A percentile compares a stretch with the other conserved stretches of the same genome.
Evolutionary conservation across 2,797 vertebrate genomes (phyloP).

Genomic region (Margarornis squamiger): DNA sequence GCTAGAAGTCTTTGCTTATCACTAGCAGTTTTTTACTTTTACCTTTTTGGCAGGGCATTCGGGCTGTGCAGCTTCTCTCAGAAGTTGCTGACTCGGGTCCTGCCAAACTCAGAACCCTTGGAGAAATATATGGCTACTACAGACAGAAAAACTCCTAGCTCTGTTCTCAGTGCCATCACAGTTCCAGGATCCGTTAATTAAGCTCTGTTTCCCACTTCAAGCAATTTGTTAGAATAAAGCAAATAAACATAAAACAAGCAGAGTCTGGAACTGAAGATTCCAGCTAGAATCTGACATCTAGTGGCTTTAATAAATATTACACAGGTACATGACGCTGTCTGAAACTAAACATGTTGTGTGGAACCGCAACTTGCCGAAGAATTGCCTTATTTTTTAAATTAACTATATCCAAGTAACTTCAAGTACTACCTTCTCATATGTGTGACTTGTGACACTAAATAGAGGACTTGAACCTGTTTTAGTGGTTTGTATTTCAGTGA

Average conservation of each 20-base stretch:
- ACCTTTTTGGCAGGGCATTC: not conserved
- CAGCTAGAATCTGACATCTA: conserved; percentile 59
- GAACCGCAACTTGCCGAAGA: not conserved
- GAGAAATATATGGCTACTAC: not conserved
- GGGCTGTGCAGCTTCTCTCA: not conserved
- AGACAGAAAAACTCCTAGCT: not conserved
- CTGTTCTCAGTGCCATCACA: not conserved
- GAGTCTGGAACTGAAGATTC: not conserved
- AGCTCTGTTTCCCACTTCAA: not conserved
- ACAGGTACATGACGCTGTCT: not conserved
- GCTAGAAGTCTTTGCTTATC: not conserved
- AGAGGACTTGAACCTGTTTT: not conserved
- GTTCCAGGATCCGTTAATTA: not conserved
- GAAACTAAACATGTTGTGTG: accelerated
- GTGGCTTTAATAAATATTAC: conserved; percentile 50
- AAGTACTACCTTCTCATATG: not conserved
- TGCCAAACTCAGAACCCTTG: not conserved
- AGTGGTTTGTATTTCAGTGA: not conserved
- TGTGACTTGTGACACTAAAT: not conserved
- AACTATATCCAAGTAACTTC: not conserved
- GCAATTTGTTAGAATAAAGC: not conserved
- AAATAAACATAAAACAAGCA: accelerated
- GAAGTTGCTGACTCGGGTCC: not conserved
- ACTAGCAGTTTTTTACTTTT: not conserved
- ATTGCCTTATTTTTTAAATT: not conserved